Evolutionary conservation across 2,888 invertebrate species (phyloP).

Genomic region (Phalangium opilio): DNA sequence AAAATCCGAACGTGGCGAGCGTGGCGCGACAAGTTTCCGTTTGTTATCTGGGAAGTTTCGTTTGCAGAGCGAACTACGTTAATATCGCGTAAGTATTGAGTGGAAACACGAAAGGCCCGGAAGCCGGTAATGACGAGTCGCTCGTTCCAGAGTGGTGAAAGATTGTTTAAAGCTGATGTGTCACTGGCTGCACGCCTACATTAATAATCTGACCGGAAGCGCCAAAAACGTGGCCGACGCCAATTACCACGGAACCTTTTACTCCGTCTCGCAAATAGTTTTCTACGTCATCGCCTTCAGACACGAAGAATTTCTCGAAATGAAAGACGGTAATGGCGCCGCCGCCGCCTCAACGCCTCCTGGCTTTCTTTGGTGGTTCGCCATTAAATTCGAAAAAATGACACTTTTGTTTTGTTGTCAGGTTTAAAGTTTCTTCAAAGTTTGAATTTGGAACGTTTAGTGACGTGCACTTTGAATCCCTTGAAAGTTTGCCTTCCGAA

Average conservation of each 20-base stretch:
- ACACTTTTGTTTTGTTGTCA: conserved; percentile 29
- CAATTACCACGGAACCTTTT: conserved; percentile 71
- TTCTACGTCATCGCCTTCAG: conserved; percentile 86
- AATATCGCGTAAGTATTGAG: conserved; percentile 40
- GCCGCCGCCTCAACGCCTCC: too few relatives aligned
- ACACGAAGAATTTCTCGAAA: conserved; percentile 61
- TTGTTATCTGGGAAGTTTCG: conserved; percentile 56
- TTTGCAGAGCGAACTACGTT: conserved; percentile 50
- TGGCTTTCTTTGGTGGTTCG: too few relatives aligned
- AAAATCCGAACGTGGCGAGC: conserved; percentile 45
- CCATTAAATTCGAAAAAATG: too few relatives aligned
- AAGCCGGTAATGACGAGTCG: too few relatives aligned
- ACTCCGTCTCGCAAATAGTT: conserved; percentile 75
- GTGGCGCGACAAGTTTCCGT: conserved; percentile 51
- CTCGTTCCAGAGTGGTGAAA: conserved; percentile 43
- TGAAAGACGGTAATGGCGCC: conserved; percentile 62
- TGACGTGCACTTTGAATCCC: conserved; percentile 75
- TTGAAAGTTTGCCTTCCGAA: conserved; percentile 57
- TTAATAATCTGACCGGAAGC: conserved; percentile 33
- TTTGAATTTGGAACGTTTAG: conserved; percentile 67
- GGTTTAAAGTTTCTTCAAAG: conserved; percentile 62
- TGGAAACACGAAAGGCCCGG: too few relatives aligned
- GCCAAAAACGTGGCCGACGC: conserved; percentile 36
- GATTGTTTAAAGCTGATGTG: conserved; percentile 51
- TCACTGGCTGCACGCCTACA: conserved; percentile 71